Percentiles rank a stretch among this genome's conserved stretches.
phyloP scores from a whole-genome alignment of 2,113 vertebrate genomes.

The Eclectus roratus region DNA sequence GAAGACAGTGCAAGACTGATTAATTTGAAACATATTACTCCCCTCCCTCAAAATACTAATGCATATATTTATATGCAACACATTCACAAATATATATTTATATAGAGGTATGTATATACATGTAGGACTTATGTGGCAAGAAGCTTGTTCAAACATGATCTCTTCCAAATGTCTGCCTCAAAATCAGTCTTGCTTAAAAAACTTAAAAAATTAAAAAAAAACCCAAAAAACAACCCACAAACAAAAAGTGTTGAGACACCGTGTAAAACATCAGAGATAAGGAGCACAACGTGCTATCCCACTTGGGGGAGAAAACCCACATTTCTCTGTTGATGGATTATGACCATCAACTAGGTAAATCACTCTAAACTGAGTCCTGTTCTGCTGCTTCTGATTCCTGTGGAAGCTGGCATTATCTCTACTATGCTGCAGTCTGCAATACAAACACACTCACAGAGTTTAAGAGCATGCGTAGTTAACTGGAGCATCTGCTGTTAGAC shows the following conservation, averaged over 20 bases:
- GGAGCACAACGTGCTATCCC: background rate
- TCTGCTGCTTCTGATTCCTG: background rate
- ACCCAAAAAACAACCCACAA: too few relatives aligned
- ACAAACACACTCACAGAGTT: background rate
- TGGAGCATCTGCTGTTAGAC: background rate
- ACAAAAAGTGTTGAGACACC: background rate
- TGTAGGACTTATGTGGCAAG: fast-evolving
- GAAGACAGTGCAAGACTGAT: background rate
- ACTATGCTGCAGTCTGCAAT: background rate
- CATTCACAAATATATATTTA: background rate
- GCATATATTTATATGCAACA: background rate
- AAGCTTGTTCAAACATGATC: background rate
- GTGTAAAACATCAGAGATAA: background rate
- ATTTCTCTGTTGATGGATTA: background rate
- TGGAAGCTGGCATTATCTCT: background rate
- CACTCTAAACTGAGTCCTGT: background rate
- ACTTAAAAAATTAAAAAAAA: background rate
- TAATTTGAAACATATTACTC: background rate
- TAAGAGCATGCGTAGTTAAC: constrained; percentile 5
- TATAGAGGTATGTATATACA: background rate
- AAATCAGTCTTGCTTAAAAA: background rate
- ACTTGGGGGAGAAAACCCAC: background rate
- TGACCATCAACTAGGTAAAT: background rate
- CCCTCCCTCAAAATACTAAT: background rate
- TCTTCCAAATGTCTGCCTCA: background rate